phyloP scores from a whole-genome alignment of 2,797 vertebrate genomes.

The Sebastolobus alascanus region DNA sequence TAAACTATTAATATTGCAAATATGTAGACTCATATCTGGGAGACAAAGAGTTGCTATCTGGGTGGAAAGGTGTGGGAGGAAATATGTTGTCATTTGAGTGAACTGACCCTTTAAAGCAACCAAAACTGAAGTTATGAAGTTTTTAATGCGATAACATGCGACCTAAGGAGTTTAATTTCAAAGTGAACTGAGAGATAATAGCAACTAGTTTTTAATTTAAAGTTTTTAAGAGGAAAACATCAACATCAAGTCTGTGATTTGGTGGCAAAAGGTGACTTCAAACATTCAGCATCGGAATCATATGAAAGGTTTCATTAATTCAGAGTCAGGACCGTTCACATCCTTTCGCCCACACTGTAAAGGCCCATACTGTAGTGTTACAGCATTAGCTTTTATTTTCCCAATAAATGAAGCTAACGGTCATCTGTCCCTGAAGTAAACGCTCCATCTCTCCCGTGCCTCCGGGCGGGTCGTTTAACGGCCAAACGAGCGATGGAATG shows the following conservation, averaged over 20 bases:
- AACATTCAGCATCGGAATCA: neutral
- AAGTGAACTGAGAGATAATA: too few species aligned
- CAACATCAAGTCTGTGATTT: neutral
- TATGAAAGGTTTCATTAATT: neutral
- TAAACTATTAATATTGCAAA: too few species aligned
- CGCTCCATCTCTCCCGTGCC: slow-evolving; percentile 57
- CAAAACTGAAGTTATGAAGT: neutral
- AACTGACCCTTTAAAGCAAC: neutral
- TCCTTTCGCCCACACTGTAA: slow-evolving; percentile 50
- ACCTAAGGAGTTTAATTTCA: neutral
- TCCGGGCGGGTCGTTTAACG: slow-evolving; percentile 88
- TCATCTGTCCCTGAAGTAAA: slow-evolving; percentile 68
- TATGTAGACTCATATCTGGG: too few species aligned
- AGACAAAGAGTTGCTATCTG: neutral
- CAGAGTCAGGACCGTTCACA: slow-evolving; percentile 10
- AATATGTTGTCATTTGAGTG: neutral
- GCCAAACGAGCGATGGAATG: slow-evolving; percentile 75
- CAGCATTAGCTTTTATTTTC: slow-evolving; percentile 68
- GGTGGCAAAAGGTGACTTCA: neutral
- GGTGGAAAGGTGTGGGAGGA: neutral
- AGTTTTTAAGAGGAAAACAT: neutral
- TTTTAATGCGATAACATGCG: neutral
- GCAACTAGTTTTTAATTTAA: too few species aligned
- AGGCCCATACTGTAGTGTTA: slow-evolving; percentile 30
- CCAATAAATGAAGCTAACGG: slow-evolving; percentile 66